Base-by-base conservation (phyloP, 2,113 vertebrate species). In the Piaya cayana region DNA sequence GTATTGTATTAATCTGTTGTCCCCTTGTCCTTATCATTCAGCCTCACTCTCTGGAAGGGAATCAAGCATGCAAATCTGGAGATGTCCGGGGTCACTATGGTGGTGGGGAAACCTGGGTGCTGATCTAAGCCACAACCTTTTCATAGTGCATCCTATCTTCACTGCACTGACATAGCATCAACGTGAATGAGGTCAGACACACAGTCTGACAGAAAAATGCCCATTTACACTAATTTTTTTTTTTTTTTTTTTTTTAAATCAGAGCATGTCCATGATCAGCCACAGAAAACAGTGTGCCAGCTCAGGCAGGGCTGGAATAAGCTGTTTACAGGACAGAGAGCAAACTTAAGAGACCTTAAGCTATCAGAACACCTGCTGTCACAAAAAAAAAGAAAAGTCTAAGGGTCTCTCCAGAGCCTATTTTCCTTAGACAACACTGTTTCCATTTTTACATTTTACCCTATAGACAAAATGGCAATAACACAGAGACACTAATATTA, bases 101-200 rank as follows among this genome's bases (percentile, higher is more conserved):
- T 8, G 25, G 29, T 1, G 2, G 32, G 13, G 56, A 82, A 82
- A 64, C 14, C 18, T 68, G 71, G 20, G 1, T 23, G 19, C n/a
- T 59, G 26, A 55, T 22, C 29, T 16, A 29, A 68, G 34, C 3
- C 15, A 25, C 8, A 59, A 22, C 15, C 37, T 78, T 62, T 67
- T 32, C 34, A 6, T 19, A 32, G 5, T 2, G 3, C 5, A 59
- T 6, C 4, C 0, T 21, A 15, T 37, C 25, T 52, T 71, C 36
- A 21, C 12, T 68, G 12, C 18, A 58, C 21, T 37, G 26, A 39
- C 34, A 65, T 4, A n/a, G 20, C 0, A 2, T 12, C 8, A 16
- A 22, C 1, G 7, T 39, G 55, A 80, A 80, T 2, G 10, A 16
- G 9, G 49, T 10, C 11, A 15, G 5, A 11, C 34, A 88, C 76